These are phyloP conservation scores for Noctua janthe DNA, from an alignment of 2,888 invertebrate genomes.

Conservation along the genomic window DNA sequence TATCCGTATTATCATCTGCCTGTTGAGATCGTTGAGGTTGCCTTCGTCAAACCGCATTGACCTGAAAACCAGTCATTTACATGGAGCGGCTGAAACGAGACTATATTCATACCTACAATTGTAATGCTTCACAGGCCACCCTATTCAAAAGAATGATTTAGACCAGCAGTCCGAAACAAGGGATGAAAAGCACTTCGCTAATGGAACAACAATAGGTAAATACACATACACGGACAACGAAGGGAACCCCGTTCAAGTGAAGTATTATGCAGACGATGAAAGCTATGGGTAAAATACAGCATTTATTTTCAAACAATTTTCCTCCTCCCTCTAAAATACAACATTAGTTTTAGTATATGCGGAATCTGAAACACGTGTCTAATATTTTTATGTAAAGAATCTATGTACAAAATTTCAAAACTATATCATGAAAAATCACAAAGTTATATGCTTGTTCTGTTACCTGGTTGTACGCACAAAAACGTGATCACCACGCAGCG, in stretches of 20 bases:
- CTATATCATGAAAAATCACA: no score
- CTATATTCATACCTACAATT: neutral
- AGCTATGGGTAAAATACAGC: conserved; percentile 91
- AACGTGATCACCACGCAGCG: no score
- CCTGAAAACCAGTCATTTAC: neutral
- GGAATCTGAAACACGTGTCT: no score
- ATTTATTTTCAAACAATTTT: neutral
- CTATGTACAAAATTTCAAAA: no score
- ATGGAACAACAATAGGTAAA: conserved; percentile 93
- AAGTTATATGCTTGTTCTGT: no score
- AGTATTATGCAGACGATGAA: conserved; percentile 91
- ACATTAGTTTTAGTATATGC: no score
- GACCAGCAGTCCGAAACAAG: conserved; percentile 73
- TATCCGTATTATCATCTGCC: neutral
- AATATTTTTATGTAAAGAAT: no score
- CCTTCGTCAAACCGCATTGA: neutral
- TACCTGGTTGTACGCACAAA: no score
- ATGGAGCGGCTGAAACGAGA: neutral
- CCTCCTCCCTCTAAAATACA: neutral
- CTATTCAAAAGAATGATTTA: conserved; percentile 63
- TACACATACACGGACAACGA: conserved; percentile 92
- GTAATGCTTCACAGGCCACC: conserved; percentile 70
- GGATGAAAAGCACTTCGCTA: conserved; percentile 92
- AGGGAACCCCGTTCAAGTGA: conserved; percentile 92
- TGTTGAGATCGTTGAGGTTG: neutral